Evolutionary conservation across 2,888 invertebrate species (phyloP).

Genomic region (Zaprionus bogoriensis): DNA sequence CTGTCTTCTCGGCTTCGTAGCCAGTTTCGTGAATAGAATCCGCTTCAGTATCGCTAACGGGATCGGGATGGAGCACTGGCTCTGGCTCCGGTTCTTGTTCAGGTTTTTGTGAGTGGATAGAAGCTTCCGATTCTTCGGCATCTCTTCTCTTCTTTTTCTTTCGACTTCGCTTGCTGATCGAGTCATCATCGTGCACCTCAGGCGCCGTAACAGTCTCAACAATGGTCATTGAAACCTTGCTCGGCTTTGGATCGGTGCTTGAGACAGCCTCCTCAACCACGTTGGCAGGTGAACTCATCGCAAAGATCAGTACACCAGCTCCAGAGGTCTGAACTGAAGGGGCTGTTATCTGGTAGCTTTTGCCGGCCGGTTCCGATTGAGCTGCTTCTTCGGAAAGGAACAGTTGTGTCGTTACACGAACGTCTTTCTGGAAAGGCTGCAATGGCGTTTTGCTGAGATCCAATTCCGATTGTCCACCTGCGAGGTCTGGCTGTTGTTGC

Average conservation of each 20-base stretch:
- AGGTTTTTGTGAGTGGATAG: conserved; percentile 32
- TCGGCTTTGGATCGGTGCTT: conserved; percentile 31
- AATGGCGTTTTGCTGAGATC: background rate
- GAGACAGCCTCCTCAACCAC: conserved; percentile 27
- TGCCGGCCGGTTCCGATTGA: conserved; percentile 59
- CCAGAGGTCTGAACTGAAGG: conserved; percentile 82
- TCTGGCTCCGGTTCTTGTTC: conserved; percentile 21
- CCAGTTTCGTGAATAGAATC: conserved; percentile 85
- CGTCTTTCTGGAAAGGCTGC: conserved; percentile 34
- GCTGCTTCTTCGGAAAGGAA: conserved; percentile 80
- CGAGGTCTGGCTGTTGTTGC: background rate
- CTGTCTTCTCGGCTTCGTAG: conserved; percentile 89
- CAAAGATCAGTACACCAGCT: conserved; percentile 77
- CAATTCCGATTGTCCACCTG: background rate
- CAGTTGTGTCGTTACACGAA: conserved; percentile 77
- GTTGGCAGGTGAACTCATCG: conserved; percentile 51
- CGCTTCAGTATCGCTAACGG: conserved; percentile 54
- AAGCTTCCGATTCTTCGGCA: conserved; percentile 26
- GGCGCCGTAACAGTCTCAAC: conserved; percentile 72
- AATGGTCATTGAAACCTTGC: conserved; percentile 81
- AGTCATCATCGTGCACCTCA: conserved; percentile 81
- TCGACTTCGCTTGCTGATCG: conserved; percentile 85
- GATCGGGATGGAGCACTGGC: conserved; percentile 58
- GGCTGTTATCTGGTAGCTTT: conserved; percentile 78
- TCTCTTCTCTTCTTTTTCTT: conserved; percentile 87